Conservation (phyloP, 2,797 vertebrate species). For the Chaetophractus vellerosus region DNA sequence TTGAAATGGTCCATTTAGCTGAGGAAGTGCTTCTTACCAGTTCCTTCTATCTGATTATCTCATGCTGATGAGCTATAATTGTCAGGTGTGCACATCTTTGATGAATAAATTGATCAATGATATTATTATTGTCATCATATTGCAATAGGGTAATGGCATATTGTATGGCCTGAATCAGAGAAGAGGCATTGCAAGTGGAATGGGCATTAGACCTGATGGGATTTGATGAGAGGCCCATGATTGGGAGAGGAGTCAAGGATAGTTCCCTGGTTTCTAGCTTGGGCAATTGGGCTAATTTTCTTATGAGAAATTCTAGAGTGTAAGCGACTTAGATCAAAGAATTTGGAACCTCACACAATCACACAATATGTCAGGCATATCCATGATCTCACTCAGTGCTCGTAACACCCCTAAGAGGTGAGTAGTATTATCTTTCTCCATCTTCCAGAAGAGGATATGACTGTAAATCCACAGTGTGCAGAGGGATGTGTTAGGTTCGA, state of each 20-base stretch:
- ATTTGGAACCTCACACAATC: neutral
- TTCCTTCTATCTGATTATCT: neutral
- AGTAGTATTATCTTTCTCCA: neutral
- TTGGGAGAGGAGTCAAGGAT: no score
- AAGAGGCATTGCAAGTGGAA: neutral
- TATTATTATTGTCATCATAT: neutral
- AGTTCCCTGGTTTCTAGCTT: neutral
- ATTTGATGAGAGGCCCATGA: neutral
- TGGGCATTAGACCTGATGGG: neutral
- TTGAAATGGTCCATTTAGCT: neutral
- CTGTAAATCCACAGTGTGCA: neutral
- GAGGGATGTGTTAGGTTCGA: no score
- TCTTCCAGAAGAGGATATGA: neutral
- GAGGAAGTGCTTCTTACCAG: neutral
- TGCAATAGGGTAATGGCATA: neutral
- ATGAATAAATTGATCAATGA: neutral
- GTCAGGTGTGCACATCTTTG: neutral
- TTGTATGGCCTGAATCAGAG: neutral
- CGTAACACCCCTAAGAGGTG: neutral
- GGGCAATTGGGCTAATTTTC: neutral
- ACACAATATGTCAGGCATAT: neutral
- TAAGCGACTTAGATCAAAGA: constrained; percentile 7
- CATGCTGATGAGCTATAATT: neutral
- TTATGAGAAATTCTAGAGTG: neutral
- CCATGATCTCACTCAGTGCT: neutral